Evolutionary conservation across 2,797 vertebrate species (phyloP).

Genomic region (Percopsis omiscomaycus): DNA sequence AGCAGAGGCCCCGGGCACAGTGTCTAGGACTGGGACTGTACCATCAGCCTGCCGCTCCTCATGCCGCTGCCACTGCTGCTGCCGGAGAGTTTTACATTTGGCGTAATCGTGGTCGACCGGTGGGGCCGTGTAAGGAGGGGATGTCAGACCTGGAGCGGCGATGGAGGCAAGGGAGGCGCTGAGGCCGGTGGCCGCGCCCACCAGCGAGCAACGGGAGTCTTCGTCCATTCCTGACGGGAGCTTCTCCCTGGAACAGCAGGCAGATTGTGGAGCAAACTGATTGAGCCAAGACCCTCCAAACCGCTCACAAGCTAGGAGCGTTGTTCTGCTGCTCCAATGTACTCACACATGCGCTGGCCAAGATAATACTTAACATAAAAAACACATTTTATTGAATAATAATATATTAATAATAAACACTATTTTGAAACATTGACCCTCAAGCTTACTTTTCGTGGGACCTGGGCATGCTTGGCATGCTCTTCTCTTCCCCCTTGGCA

Average conservation of each 20-base stretch:
- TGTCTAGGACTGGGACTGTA: slow-evolving; percentile 97
- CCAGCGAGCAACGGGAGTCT: slow-evolving; percentile 90
- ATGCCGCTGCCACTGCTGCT: slow-evolving; percentile 81
- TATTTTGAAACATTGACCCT: not conserved
- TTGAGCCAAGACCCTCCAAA: too few relatives aligned
- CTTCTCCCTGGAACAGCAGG: slow-evolving; percentile 84
- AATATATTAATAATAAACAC: too few relatives aligned
- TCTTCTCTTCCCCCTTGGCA: slow-evolving; percentile 96
- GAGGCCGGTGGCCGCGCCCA: slow-evolving; percentile 71
- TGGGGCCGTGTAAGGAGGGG: slow-evolving; percentile 96
- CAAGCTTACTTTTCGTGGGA: slow-evolving; percentile 90
- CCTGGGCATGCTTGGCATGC: slow-evolving; percentile 84
- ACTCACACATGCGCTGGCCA: too few relatives aligned
- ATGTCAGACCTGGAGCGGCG: slow-evolving; percentile 97
- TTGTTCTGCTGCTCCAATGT: too few relatives aligned
- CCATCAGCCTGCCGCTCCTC: slow-evolving; percentile 94
- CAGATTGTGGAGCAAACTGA: not conserved
- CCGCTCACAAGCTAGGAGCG: too few relatives aligned
- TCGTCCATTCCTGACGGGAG: slow-evolving; percentile 85
- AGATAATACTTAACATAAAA: too few relatives aligned
- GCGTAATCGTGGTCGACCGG: slow-evolving; percentile 99
- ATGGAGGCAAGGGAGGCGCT: slow-evolving; percentile 82
- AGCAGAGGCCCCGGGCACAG: slow-evolving; percentile 80
- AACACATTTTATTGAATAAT: too few relatives aligned
- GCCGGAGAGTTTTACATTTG: slow-evolving; percentile 98